Percentiles rank a stretch among this genome's conserved stretches.
phyloP scores from a whole-genome alignment of 2,797 vertebrate species.

The Uromys caudimaculatus region DNA sequence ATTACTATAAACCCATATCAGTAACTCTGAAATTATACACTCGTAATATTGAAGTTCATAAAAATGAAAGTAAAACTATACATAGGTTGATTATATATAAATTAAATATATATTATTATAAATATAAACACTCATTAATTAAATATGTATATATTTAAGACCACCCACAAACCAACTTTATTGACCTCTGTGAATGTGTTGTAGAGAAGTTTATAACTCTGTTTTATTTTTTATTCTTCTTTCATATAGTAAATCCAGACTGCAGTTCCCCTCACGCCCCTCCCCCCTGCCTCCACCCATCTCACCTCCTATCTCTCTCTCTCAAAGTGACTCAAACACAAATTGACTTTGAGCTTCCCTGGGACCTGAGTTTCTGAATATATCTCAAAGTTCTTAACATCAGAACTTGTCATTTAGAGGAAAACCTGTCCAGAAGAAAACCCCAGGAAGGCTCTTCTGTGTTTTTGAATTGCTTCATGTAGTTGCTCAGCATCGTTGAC shows the following conservation, averaged over 20 bases:
- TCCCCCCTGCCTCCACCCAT: neutral
- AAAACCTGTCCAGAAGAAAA: neutral
- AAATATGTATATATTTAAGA: neutral
- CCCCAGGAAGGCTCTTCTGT: neutral
- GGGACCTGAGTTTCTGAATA: neutral
- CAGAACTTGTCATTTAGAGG: constrained; percentile 19
- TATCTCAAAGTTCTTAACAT: constrained; percentile 28
- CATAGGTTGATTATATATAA: neutral
- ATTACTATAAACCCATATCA: neutral
- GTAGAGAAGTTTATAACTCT: neutral
- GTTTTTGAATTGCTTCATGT: constrained; percentile 47
- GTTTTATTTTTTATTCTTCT: neutral
- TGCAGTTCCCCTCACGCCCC: neutral
- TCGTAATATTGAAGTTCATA: neutral
- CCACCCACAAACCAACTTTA: neutral
- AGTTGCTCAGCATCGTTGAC: constrained; percentile 56
- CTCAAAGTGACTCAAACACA: neutral
- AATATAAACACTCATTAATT: neutral
- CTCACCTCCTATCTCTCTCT: neutral
- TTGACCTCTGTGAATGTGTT: neutral
- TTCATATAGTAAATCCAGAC: neutral
- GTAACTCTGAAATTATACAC: neutral
- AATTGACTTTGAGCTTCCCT: constrained; percentile 44
- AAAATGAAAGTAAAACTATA: neutral
- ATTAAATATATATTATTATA: neutral